Base-by-base conservation (phyloP, 2,797 vertebrate genomes). In the Epinephelus malabaricus region DNA sequence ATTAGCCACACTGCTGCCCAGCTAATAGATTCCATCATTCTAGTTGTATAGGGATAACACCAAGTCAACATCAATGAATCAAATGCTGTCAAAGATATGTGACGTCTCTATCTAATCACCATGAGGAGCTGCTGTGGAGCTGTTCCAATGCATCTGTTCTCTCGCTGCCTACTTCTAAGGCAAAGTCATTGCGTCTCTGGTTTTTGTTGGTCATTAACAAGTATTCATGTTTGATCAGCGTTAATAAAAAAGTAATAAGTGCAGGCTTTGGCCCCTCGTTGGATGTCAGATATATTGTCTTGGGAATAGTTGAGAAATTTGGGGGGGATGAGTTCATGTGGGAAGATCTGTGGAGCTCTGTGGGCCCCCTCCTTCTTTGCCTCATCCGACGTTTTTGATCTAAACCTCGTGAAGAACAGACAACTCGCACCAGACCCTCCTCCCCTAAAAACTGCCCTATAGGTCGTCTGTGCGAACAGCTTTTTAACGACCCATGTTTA, bases 11-110 rank as follows among this genome's bases (percentile, higher is more conserved):
- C 53, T 75, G 78, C 75, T 89, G 76, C 83, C 85, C 63, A 69
- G 55, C 76, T 89, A 90, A 92, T 89, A 77, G 69, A 87, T 89
- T 90, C 91, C 86, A 90, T 89, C 79, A 46, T 77, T 79, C 43
- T 71, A 61, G 86, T 78, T 86, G 74, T 82, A 81, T 87, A 80
- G 65, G 89, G 78, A 86, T 87, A 86, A 89, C 73, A 67, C 59
- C 63, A 85, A 89, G 83, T 88, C 92, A 92, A 89, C 87, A 88
- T 89, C 70, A 83, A 25, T 90, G 82, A 84, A 90, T 90, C 85
- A 90, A 81, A 80, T 53, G 19, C 69, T 86, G 86, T 89, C 83
- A 86, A 72, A 85, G 68, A 82, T 27, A 74, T 82, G 87, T 79
- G 79, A 91, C 53, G 64, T 89, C 85, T 88, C 63, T 51, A 80